Conservation (phyloP, 1,140 invertebrate species). For the Yoshiicerus persimilis region DNA sequence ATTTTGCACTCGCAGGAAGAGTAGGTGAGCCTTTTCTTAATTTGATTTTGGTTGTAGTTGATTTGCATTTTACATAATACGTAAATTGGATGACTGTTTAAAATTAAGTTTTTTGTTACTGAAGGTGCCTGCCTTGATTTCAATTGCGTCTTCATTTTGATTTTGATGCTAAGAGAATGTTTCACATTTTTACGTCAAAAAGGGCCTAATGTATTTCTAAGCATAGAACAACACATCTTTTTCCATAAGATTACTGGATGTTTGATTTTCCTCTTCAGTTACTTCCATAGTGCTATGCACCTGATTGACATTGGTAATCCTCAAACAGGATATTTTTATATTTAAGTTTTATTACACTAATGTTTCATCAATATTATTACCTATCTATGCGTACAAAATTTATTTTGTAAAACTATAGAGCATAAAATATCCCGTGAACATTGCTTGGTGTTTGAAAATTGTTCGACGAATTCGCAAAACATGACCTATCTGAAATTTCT, state of each 20-base stretch:
- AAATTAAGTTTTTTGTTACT: slow-evolving; percentile 29
- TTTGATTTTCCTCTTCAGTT: slow-evolving; percentile 71
- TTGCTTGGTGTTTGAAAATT: not conserved
- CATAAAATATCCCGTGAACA: not conserved
- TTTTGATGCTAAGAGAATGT: slow-evolving; percentile 82
- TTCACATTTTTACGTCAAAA: slow-evolving; percentile 82
- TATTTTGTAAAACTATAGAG: not conserved
- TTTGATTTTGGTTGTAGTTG: not conserved
- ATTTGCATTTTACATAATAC: no score
- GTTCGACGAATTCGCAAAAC: not conserved
- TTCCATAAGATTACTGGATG: slow-evolving; percentile 88
- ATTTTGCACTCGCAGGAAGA: slow-evolving; percentile 78
- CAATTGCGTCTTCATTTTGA: slow-evolving; percentile 82
- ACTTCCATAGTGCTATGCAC: slow-evolving; percentile 83
- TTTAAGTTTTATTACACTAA: not conserved
- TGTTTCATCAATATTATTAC: not conserved
- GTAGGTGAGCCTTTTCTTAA: slow-evolving; percentile 68
- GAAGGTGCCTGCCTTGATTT: slow-evolving; percentile 93
- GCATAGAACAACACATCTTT: slow-evolving; percentile 90
- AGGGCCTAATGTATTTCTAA: slow-evolving; percentile 72
- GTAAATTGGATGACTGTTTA: no score
- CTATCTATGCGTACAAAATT: not conserved
- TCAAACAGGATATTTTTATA: not conserved
- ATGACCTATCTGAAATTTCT: slow-evolving; percentile 35
- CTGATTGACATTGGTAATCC: slow-evolving; percentile 74